Evolutionary conservation across 2,113 vertebrate species (phyloP), one percentile per base, ranked within the genome.

Genomic region (Callaeas wilsoni): DNA sequence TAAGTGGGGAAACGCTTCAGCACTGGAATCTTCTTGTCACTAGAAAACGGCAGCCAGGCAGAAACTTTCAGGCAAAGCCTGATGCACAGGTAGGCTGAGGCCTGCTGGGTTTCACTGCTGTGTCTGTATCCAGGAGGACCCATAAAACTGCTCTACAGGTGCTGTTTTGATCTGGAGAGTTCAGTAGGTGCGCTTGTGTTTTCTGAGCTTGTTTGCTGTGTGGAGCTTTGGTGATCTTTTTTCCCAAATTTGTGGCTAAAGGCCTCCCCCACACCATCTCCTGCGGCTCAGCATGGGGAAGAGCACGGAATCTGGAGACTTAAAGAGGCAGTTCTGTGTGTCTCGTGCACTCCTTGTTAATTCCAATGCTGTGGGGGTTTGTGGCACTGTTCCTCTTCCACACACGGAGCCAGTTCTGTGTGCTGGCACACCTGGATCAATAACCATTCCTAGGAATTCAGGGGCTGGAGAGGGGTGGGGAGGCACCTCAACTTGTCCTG

Each of bases 191-290:
- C 9, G 4, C 44, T 63, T 41, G 5, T 70, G 39, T 59, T 70
- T 93, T 47, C 17, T 65, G 37, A 78, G 29, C 3, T 57, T 64
- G 4, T 46, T 73, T 70, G 8, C 10, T 53, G 0, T 20, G 3
- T 29, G 10, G 25, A 25, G 9, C 26, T 89, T 35, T 22, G 13
- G 2, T 37, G 21, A 3, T 15, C 4, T n/a, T 23, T 47, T 64
- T 53, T 25, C 27, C 5, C 15, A 22, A 4, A 60, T 19, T 15
- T 35, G 5, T 30, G 15, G 35, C 5, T 79, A 2, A 49, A 46
- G 18, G 3, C 1, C 1, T 12, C 1, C 7, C 9, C 3, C 12
- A 1, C 22, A 3, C 33, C 10, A 26, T 55, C 27, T 50, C 2
- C 41, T 70, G 26, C 74, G 59, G 37, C 15, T 74, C 39, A 92